A percentile compares a stretch with the other conserved stretches of the same genome.
phyloP scores from a whole-genome alignment of 2,888 invertebrate species.

The Oxystoma pomonae region DNA sequence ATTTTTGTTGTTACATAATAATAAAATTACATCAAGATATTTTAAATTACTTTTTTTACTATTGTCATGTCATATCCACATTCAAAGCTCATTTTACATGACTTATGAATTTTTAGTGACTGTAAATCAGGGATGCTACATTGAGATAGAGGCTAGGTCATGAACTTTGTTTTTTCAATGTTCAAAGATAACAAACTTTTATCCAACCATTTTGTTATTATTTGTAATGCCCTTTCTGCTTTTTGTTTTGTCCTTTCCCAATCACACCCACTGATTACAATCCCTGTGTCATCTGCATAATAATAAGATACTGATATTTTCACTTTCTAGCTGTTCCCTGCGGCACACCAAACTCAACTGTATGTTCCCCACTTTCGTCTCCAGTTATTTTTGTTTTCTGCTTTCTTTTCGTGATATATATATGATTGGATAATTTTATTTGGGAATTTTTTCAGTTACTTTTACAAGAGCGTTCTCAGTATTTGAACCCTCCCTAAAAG shows the following conservation, averaged over 20 bases:
- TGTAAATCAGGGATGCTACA: not conserved
- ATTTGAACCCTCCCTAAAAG: not conserved
- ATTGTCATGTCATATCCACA: no score
- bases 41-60: not conserved
- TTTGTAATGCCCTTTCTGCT: not conserved
- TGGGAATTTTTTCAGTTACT: not conserved
- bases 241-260: not conserved
- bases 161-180: constrained; percentile 8
- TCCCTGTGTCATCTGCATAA: constrained; percentile 2
- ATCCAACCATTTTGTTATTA: constrained; percentile 7
- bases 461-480: not conserved
- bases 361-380: constrained; percentile 1
- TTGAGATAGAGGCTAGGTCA: constrained; percentile 4
- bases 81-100: no score
- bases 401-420: not conserved
- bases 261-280: constrained; percentile 2
- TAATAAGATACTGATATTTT: not conserved
- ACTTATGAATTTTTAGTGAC: constrained; percentile 2
- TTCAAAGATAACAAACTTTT: constrained; percentile 5
- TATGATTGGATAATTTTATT: constrained; percentile 5
- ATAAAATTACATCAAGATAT: not conserved
- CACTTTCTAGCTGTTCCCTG: constrained; percentile 1
- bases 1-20: no score
- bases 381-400: constrained; percentile 4
- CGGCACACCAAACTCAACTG: constrained; percentile 5